These are phyloP conservation scores for Paracyclopina nana DNA, from an alignment of 1,140 invertebrate genomes.

Conservation along the genomic window DNA sequence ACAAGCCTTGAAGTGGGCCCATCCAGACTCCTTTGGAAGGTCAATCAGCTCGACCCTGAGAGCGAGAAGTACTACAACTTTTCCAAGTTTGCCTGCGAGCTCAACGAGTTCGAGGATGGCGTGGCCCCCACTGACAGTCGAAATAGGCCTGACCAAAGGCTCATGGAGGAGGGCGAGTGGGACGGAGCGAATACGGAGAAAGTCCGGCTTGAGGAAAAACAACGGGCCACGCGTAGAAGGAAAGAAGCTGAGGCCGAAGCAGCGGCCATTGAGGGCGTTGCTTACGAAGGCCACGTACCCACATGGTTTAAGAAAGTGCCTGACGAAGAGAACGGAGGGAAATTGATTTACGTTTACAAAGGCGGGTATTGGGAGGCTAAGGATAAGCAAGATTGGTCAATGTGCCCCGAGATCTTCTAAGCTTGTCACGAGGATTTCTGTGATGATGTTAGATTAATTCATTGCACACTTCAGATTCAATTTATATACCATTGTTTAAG, in stretches of 20 bases:
- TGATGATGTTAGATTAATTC: too few relatives aligned
- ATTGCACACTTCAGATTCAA: too few relatives aligned
- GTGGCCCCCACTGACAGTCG: conserved; percentile 89
- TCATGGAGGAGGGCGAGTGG: conserved; percentile 93
- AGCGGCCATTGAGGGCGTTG: conserved; percentile 43
- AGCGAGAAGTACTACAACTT: conserved; percentile 76
- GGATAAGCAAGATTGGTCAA: conserved; percentile 59
- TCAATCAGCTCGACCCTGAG: conserved; percentile 35
- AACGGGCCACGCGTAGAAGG: conserved; percentile 45
- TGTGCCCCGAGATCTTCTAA: conserved; percentile 63
- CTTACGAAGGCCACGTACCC: conserved; percentile 51
- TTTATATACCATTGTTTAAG: too few relatives aligned
- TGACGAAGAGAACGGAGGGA: conserved; percentile 48
- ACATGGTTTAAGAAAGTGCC: conserved; percentile 73
- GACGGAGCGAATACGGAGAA: conserved; percentile 89
- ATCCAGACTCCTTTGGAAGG: conserved; percentile 63
- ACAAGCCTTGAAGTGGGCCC: conserved; percentile 78
- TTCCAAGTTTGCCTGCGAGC: conserved; percentile 75
- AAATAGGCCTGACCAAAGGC: conserved; percentile 77
- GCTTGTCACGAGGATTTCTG: too few relatives aligned
- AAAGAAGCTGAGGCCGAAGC: conserved; percentile 57
- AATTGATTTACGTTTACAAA: conserved; percentile 60
- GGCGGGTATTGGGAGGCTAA: conserved; percentile 87
- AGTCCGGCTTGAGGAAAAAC: conserved; percentile 75
- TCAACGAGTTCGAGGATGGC: conserved; percentile 81